These are phyloP conservation scores for Elysia chlorotica DNA, from an alignment of 1,140 invertebrate genomes.

Conservation along the genomic window DNA sequence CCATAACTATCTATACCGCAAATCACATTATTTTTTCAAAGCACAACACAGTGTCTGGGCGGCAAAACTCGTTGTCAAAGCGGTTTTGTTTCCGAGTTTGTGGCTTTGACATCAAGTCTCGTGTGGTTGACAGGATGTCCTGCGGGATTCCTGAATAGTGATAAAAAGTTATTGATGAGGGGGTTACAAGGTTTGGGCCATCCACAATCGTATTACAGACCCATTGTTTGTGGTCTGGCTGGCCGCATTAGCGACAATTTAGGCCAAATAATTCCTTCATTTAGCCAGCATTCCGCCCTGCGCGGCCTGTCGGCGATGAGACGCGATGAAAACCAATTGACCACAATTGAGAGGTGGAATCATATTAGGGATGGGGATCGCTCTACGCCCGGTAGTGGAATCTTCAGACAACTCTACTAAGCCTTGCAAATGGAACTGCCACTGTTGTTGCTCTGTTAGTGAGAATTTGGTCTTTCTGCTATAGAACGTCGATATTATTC, in stretches of 20 bases:
- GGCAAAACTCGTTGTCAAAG: too few species aligned
- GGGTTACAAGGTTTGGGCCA: conserved; percentile 11
- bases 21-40: neutral
- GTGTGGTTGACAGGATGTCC: neutral
- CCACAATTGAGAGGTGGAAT: conserved; percentile 13
- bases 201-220: conserved; percentile 17
- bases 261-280: conserved; percentile 15
- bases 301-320: neutral
- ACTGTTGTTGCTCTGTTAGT: too few species aligned
- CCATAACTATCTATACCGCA: conserved; percentile 1
- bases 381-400: too few species aligned
- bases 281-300: neutral
- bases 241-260: conserved; percentile 19
- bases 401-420: too few species aligned
- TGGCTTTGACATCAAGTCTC: too few species aligned
- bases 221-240: conserved; percentile 1
- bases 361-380: conserved; percentile 13
- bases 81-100: too few species aligned
- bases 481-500: too few species aligned
- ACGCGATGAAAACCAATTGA: neutral
- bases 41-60: neutral
- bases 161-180: conserved; percentile 19
- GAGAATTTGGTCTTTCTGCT: too few species aligned
- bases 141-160: neutral
- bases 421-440: too few species aligned